Evolutionary conservation across 2,113 vertebrate species (phyloP), one percentile per base, ranked within the genome.

Genomic region (Phalacrocorax pelagicus): DNA sequence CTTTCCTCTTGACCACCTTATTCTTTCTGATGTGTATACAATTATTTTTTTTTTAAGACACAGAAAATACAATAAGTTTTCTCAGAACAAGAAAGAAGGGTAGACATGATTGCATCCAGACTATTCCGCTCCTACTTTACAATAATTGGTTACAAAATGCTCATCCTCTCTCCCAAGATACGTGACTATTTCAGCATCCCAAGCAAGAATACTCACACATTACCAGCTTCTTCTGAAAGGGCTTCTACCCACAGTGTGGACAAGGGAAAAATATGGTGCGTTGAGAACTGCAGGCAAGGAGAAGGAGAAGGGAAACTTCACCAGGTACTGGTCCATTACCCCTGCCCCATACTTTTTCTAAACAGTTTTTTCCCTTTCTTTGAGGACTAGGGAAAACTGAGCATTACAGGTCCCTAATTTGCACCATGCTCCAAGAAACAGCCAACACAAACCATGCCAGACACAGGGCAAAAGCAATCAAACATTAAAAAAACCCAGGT

Each of bases 191-290:
- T 87, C 81, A 77, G 62, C 51, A 75, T 63, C 49, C 78, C 54
- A 89, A 86, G 40, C 22, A 58, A 73, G 55, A 61, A 85, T 95
- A 99, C 99, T 99, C 98, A 99, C 99, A 98, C 97, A 80, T 97
- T 98, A 46, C 98, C 96, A 95, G 97, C 94, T 96, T 99, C 99
- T 98, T 99, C 99, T 29, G 99, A 98, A 91, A 99, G 97, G 7
- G 99, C 98, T 96, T 99, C 99, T 89, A 98, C 99, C 99, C 99
- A 99, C n/a, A 99, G 97, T 0, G 99, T 99, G 78, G 98, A 98
- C 96, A 99, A 95, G 19, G 99, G 98, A 94, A 99, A 99, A 90
- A 99, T 98, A 67, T 99, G 99, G 92, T 99, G 99, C 6, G 99
- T 99, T 94, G 99, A 99, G 94, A 99, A 99, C 99, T 99, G 97